Percentiles rank a stretch among this genome's conserved stretches.
These are phyloP conservation scores for Rosalia funebris DNA, from an alignment of 2,888 invertebrate genomes.

Conservation along the genomic window DNA sequence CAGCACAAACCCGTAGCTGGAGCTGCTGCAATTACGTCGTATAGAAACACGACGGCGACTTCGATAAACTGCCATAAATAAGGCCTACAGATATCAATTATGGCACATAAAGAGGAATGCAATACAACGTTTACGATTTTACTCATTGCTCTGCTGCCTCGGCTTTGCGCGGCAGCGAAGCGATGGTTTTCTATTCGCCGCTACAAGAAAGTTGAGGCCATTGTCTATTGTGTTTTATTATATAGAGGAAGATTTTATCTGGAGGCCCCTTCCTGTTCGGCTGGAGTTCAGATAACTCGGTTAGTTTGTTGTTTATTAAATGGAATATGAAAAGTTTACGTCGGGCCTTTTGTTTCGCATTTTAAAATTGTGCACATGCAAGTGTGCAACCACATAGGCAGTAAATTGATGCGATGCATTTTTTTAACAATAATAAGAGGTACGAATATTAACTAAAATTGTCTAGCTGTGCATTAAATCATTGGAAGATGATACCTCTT, in stretches of 20 bases:
- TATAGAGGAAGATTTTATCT: conserved; percentile 39
- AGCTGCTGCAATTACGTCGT: conserved; percentile 41
- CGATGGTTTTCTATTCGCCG: conserved; percentile 12
- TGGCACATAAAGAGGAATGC: conserved; percentile 42
- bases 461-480: no score
- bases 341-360: conserved; percentile 34
- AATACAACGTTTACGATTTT: conserved; percentile 28
- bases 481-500: no score
- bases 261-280: conserved; percentile 39
- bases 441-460: no score
- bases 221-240: conserved; percentile 44
- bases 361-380: no score
- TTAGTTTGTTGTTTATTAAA: conserved; percentile 34
- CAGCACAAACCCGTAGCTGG: conserved; percentile 9
- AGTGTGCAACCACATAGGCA: no score
- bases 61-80: conserved; percentile 47
- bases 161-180: background rate
- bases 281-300: conserved; percentile 27
- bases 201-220: conserved; percentile 35
- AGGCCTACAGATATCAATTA: conserved; percentile 51
- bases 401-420: no score
- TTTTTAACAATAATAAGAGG: no score
- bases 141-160: conserved; percentile 4
- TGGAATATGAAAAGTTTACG: conserved; percentile 38
- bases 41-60: conserved; percentile 50